Base-by-base conservation (phyloP, 2,888 invertebrate species). In the Plebejus argus region DNA sequence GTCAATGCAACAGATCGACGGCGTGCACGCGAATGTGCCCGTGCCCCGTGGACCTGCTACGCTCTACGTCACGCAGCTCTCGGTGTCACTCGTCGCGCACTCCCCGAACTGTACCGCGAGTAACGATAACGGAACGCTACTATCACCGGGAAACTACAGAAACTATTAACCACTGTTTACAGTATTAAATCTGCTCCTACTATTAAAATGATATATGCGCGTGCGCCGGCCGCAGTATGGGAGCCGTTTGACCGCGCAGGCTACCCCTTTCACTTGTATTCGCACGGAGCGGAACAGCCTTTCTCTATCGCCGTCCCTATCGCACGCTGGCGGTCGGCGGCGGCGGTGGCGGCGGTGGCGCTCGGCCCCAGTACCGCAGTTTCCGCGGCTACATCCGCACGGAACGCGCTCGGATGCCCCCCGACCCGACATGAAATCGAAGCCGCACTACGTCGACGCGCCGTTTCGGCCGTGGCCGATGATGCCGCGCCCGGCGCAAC, bases 401-500 rank as follows among this genome's bases (percentile, higher is more conserved):
- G 91, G 91, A 88, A 90, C 89, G 87, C 90, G 91, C 86, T 89
- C 89, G 89, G 89, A 90, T 92, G 91, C 86, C 85, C 86, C 89
- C 96, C 86, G 95, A 95, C 89, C 91, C 95, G 84, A 96, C 87
- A 94, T 96, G 88, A 96, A 96, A 94, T 96, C 96, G 87, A 95
- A 95, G 90, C 95, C 92, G 85, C 95, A 93, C 83, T 91, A 91
- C 88, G 87, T 90, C 81, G 94, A 94, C 84, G 88, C 91, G 83
- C 92, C 93, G 87, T 93, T 93, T 84, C 94, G 96, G 83, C 96
- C 96, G 79, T 96, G 96, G 96, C 95, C 96, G 70, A 95, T 96
- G 85, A 92, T 96, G 86, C 95, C 96, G 84, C 93, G 95, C 53
- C 90, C 91, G 85, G 86, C 89, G 81, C 94, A 94, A 81, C 91